Evolutionary conservation across 2,888 invertebrate genomes (phyloP), one percentile per base, ranked within the genome.

Genomic region (Bellardia pandia): DNA sequence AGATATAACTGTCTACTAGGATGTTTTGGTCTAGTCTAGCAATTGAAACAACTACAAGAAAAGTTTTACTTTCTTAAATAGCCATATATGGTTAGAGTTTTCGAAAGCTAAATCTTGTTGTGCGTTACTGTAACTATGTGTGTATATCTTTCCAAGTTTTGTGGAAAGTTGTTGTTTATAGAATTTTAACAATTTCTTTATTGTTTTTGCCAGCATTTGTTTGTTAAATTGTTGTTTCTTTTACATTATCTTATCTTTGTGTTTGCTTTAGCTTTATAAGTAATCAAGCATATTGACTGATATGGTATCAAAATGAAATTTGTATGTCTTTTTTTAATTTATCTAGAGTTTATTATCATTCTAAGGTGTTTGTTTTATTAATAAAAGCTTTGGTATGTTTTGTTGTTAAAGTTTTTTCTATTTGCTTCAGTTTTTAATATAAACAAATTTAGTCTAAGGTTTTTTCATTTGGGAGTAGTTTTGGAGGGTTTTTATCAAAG

Each of bases 61-160:
- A n/a, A 56, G 45, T 84, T 84, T 84, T 83, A 77, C 83, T 84
- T 77, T 84, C 77, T 84, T 71, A 71, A 56, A 62, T 64, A 33
- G n/a, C 56, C 77, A 45, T 48, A 58, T 77, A 72, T 37, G 77
- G 42, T 51, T 0, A 74, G 14, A 16, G 42, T 33, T 69, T 72
- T 16, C 37, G 37, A 37, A 37, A 37, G 37, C 37, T 37, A 37
- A 37, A 37, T 45, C 0, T 13, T 45, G 11, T 45, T 45, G 8
- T 45, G 8, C 69, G 62, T 69, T 62, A 45, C 62, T 69, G 45
- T 40, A 5, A n/a, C n/a, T n/a, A n/a, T 5, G 11, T 58, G 2
- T 30, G 3, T 11, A 2, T 45, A 5, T 37, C 62, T 69, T 69
- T 51, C 16, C 33, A 16, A 79, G 37, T 16, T 78, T 83, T 71